Percentiles rank a stretch among this genome's conserved stretches.
These are phyloP conservation scores for Elegia similella DNA, from an alignment of 2,888 invertebrate genomes.

Conservation along the genomic window DNA sequence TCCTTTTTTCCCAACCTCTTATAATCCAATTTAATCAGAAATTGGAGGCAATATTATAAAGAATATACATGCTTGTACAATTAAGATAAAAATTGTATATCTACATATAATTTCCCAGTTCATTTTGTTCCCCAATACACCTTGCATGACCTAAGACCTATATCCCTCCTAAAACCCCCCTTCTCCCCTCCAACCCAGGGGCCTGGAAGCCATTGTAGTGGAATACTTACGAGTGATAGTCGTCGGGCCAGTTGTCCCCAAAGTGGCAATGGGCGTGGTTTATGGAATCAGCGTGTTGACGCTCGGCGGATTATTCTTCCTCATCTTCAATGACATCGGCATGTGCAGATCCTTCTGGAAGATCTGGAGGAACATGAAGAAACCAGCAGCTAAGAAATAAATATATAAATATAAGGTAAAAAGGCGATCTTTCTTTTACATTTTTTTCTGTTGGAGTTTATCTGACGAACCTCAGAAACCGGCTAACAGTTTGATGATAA, in stretches of 20 bases:
- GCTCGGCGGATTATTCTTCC: slow-evolving; percentile 88
- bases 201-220: slow-evolving; percentile 88
- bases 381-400: slow-evolving; percentile 27
- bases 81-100: no score
- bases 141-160: background rate
- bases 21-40: no score
- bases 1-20: no score
- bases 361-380: slow-evolving; percentile 83
- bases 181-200: slow-evolving; percentile 78
- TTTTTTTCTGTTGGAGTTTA: no score
- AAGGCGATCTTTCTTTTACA: no score
- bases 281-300: slow-evolving; percentile 84
- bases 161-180: background rate
- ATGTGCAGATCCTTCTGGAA: slow-evolving; percentile 85
- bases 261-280: slow-evolving; percentile 83
- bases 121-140: no score
- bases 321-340: slow-evolving; percentile 90
- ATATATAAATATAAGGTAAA: background rate
- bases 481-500: no score
- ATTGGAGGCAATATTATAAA: no score
- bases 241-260: slow-evolving; percentile 87
- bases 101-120: no score
- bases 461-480: no score
- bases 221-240: slow-evolving; percentile 89
- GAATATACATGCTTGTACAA: no score